These are phyloP conservation scores for Eudorcas thomsonii DNA, from an alignment of 2,113 vertebrate species.

Conservation along the genomic window DNA sequence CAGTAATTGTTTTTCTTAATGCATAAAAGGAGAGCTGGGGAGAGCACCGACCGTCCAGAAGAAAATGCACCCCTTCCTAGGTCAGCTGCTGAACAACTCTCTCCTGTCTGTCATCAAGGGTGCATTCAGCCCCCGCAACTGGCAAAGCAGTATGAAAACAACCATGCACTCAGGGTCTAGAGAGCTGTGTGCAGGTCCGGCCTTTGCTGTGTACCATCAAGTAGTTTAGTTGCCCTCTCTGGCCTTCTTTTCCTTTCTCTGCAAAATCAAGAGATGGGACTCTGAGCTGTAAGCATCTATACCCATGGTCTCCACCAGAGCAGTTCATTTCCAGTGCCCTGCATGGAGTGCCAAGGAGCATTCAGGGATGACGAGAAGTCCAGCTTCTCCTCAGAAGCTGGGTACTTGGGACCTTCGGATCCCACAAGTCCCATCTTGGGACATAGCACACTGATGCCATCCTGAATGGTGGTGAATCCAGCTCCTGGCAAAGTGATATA, in stretches of 20 bases:
- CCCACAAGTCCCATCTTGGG: neutral
- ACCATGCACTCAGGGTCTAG: accelerated
- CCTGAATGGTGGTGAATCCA: neutral
- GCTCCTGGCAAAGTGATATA: neutral
- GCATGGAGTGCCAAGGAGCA: neutral
- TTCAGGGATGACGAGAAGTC: too few relatives aligned
- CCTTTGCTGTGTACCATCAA: neutral
- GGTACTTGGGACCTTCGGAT: too few relatives aligned
- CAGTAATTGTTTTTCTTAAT: neutral
- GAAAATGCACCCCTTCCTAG: neutral
- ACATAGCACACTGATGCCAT: neutral
- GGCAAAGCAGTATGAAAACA: neutral
- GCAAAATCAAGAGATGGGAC: neutral
- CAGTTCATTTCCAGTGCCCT: neutral
- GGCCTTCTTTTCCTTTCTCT: neutral
- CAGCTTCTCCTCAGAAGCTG: neutral
- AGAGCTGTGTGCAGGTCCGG: neutral
- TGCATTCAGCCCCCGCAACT: accelerated
- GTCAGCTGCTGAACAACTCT: too few relatives aligned
- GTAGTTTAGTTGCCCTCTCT: neutral
- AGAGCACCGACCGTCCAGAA: neutral
- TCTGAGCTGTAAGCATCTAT: neutral
- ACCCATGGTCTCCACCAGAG: neutral
- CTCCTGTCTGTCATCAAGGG: neutral
- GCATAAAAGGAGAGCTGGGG: neutral